These are phyloP conservation scores for Malurus elegans DNA, from an alignment of 2,113 vertebrate species.

Conservation along the genomic window DNA sequence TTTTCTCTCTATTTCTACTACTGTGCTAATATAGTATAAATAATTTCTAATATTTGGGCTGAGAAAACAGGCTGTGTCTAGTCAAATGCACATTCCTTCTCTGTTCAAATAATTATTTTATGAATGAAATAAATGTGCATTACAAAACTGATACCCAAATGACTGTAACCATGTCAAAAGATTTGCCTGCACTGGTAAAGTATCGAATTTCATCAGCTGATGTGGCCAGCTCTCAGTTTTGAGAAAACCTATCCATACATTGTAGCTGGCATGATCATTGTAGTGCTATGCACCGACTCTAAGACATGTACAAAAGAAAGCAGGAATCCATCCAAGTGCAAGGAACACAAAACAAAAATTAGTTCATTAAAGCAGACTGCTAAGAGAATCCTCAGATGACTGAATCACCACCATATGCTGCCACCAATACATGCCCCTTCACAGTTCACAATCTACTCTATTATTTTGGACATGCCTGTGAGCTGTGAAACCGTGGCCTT, in stretches of 20 bases:
- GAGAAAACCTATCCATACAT: background rate
- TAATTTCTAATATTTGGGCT: background rate
- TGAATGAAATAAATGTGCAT: background rate
- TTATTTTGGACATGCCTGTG: background rate
- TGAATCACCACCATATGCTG: background rate
- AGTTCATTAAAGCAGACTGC: background rate
- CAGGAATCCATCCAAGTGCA: background rate
- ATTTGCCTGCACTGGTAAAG: background rate
- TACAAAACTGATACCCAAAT: background rate
- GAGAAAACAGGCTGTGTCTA: background rate
- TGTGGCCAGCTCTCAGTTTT: background rate
- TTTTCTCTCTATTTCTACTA: background rate
- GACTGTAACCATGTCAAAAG: background rate
- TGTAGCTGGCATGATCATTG: background rate
- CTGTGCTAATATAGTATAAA: background rate
- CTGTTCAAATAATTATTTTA: background rate
- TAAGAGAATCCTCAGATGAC: background rate
- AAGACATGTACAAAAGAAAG: background rate
- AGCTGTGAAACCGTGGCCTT: conserved; percentile 1
- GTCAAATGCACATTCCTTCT: background rate
- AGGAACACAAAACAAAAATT: background rate
- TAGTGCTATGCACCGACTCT: rapidly evolving
- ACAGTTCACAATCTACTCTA: background rate
- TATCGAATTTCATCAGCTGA: background rate
- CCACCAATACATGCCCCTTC: background rate